phyloP scores from a whole-genome alignment of 2,797 vertebrate genomes.

The Danio tinwini region DNA sequence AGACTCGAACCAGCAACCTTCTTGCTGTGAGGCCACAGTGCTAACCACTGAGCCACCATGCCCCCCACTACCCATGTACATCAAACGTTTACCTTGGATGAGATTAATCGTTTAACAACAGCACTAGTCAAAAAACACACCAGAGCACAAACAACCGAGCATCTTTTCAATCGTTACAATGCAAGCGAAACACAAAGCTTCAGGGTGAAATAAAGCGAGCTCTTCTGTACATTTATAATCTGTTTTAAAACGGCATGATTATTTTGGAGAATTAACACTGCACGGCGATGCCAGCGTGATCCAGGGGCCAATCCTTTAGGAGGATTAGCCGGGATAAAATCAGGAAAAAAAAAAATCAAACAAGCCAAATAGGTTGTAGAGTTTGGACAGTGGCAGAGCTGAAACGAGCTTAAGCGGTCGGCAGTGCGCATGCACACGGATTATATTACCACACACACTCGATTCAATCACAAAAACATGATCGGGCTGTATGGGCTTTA shows the following conservation, averaged over 20 bases:
- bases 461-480: background rate
- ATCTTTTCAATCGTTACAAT: too few species aligned
- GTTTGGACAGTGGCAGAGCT: conserved; percentile 56
- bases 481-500: background rate
- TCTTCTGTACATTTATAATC: conserved; percentile 12
- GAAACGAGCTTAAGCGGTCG: conserved; percentile 51
- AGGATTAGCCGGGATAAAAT: conserved; percentile 81
- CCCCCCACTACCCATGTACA: too few species aligned
- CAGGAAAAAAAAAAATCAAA: conserved; percentile 74
- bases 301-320: conserved; percentile 72
- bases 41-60: too few species aligned
- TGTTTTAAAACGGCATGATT: background rate
- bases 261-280: background rate
- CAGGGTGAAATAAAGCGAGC: conserved; percentile 1
- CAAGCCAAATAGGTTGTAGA: conserved; percentile 61
- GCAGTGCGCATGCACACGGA: background rate
- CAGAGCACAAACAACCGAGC: too few species aligned
- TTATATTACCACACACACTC: conserved; percentile 6
- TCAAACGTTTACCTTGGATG: too few species aligned
- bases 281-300: conserved; percentile 6
- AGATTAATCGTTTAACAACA: too few species aligned
- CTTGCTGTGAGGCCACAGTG: too few species aligned
- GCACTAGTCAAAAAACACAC: too few species aligned
- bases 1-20: too few species aligned
- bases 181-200: too few species aligned